These are phyloP conservation scores for Cynoglossus semilaevis DNA, from an alignment of 2,113 vertebrate genomes.

Conservation along the genomic window DNA sequence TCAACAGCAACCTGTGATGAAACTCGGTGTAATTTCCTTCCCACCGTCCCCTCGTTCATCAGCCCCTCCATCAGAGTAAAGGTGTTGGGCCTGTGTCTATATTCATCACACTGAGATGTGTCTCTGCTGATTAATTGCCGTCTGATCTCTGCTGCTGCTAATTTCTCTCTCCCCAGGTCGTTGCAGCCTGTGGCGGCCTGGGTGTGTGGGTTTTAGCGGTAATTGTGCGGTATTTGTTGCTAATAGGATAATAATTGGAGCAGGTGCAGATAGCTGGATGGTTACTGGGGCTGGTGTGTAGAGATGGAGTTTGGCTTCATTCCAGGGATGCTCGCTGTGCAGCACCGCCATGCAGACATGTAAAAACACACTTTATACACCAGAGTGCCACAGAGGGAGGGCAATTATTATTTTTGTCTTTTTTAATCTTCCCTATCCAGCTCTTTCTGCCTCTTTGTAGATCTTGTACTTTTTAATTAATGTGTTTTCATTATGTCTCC, in stretches of 20 bases:
- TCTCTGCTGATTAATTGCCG: conserved; percentile 73
- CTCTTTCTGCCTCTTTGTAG: conserved; percentile 35
- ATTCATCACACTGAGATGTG: conserved; percentile 35
- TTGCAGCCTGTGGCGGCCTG: conserved; percentile 50
- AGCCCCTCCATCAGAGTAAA: conserved; percentile 51
- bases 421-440: conserved; percentile 9
- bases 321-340: conserved; percentile 70
- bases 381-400: conserved; percentile 54
- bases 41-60: neutral
- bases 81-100: conserved; percentile 50
- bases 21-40: conserved; percentile 17
- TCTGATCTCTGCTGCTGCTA: conserved; percentile 68
- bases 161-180: conserved; percentile 67
- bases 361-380: conserved; percentile 67
- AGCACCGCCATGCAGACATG: conserved; percentile 34
- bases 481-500: conserved; percentile 25
- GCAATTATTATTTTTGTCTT: conserved; percentile 51
- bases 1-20: conserved; percentile 23
- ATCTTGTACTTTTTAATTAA: conserved; percentile 12
- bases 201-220: conserved; percentile 68
- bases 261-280: conserved; percentile 79
- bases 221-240: conserved; percentile 80
- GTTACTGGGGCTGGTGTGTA: conserved; percentile 70
- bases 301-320: conserved; percentile 66
- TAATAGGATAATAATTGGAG: conserved; percentile 84